Conservation (phyloP, 1,140 invertebrate genomes). For the Latrodectus geometricus region DNA sequence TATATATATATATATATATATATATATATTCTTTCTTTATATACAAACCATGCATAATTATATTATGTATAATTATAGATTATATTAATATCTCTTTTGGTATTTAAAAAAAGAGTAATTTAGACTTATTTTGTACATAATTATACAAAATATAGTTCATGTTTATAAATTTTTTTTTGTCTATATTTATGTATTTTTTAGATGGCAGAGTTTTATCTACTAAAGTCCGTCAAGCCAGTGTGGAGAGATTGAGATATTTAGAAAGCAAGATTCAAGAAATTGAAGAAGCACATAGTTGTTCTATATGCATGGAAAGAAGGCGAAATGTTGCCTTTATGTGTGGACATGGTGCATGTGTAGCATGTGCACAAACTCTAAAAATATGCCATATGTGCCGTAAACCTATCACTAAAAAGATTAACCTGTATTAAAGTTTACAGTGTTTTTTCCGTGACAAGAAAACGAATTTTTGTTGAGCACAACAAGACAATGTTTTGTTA, state of each 20-base stretch:
- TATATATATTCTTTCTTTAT: too few species aligned
- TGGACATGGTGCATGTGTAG: constrained; percentile 87
- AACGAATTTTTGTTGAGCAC: too few species aligned
- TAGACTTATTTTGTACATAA: too few species aligned
- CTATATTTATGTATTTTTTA: constrained; percentile 27
- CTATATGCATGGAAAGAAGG: constrained; percentile 75
- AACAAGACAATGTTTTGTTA: too few species aligned
- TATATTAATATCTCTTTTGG: too few species aligned
- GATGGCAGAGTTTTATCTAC: constrained; percentile 68
- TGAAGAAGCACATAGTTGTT: constrained; percentile 84
- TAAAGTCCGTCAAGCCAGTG: constrained; percentile 74
- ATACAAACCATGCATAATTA: too few species aligned
- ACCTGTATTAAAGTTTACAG: constrained; percentile 72
- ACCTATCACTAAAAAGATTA: constrained; percentile 88
- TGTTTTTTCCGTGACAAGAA: too few species aligned
- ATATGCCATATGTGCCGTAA: constrained; percentile 94
- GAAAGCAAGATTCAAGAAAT: constrained; percentile 88
- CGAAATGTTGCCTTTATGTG: constrained; percentile 88
- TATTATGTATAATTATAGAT: too few species aligned
- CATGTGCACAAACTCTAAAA: constrained; percentile 83
- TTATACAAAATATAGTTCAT: too few species aligned
- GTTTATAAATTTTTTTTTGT: too few species aligned
- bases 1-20: too few species aligned
- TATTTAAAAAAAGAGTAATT: too few species aligned
- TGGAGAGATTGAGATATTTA: constrained; percentile 77